Evolutionary conservation across 2,113 vertebrate species (phyloP).

Genomic region (Prietella phreatophila): DNA sequence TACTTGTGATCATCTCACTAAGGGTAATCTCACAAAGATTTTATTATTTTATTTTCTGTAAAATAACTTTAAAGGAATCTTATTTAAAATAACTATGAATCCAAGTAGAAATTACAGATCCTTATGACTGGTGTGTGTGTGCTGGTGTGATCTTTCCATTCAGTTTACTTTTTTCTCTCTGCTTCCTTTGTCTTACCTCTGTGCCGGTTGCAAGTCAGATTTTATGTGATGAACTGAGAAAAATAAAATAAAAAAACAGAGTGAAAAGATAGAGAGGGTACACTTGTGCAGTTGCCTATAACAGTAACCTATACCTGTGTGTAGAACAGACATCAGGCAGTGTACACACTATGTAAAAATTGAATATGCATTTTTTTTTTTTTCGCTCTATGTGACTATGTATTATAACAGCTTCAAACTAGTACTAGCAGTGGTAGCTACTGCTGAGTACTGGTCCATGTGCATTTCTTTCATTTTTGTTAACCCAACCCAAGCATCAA

Average conservation of each 20-base stretch:
- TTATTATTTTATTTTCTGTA: not conserved
- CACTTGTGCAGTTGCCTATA: not conserved
- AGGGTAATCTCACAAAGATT: not conserved
- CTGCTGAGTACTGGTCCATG: not conserved
- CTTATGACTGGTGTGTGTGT: not conserved
- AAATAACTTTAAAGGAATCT: not conserved
- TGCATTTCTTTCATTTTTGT: not conserved
- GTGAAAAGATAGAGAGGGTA: not conserved
- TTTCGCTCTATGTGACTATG: not conserved
- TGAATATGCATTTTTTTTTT: not conserved
- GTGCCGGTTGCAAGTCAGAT: not conserved
- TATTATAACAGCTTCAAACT: not conserved
- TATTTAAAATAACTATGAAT: not conserved
- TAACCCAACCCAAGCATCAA: not conserved
- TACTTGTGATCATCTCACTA: not conserved
- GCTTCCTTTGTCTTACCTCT: not conserved
- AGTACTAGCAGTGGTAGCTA: not conserved
- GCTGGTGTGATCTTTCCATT: not conserved
- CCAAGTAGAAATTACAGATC: not conserved
- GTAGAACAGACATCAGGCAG: not conserved
- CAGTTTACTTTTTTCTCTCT: not conserved
- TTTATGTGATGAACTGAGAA: not conserved
- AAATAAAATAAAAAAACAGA: no score
- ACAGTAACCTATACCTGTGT: not conserved
- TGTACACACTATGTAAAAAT: not conserved